Evolutionary conservation across 1,140 invertebrate species (phyloP).

Genomic region (Potamilus streckersoni): DNA sequence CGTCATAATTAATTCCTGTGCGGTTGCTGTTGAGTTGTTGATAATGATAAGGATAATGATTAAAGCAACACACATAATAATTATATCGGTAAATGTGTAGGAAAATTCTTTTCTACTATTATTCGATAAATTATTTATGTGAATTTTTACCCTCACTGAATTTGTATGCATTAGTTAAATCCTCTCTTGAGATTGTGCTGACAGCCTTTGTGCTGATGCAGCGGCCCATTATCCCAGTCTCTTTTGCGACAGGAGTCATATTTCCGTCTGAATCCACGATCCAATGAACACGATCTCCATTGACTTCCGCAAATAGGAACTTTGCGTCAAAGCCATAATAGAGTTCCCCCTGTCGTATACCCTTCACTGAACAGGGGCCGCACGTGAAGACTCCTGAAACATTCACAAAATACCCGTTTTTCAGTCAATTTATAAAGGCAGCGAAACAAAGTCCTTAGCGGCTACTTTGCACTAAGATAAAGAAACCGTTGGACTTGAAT

Average conservation of each 20-base stretch:
- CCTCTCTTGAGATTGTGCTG: constrained; percentile 54
- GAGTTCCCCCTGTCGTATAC: constrained; percentile 86
- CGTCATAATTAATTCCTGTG: too few species aligned
- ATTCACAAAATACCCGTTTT: too few species aligned
- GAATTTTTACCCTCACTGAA: constrained; percentile 43
- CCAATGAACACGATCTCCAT: constrained; percentile 54
- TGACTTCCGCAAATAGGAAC: constrained; percentile 85
- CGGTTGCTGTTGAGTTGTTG: too few species aligned
- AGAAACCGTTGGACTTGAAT: too few species aligned
- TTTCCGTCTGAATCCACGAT: constrained; percentile 54
- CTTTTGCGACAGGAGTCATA: constrained; percentile 49
- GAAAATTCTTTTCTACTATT: not conserved
- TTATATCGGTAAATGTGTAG: too few species aligned
- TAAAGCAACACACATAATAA: too few species aligned
- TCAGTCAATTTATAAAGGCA: too few species aligned
- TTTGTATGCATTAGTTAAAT: constrained; percentile 57
- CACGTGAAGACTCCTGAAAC: constrained; percentile 77
- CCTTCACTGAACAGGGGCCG: constrained; percentile 80
- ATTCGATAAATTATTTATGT: not conserved
- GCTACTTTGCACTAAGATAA: too few species aligned
- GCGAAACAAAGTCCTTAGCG: too few species aligned
- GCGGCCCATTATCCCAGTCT: constrained; percentile 46
- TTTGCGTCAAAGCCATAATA: constrained; percentile 82
- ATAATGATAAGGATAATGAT: too few species aligned
- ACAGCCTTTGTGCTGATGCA: constrained; percentile 60